Percentiles rank a stretch among this genome's conserved stretches.
Evolutionary conservation across 30 jellyfish, hydroid and myxozoan genomes (phyloP).

Genomic region (Aurelia sp.): DNA sequence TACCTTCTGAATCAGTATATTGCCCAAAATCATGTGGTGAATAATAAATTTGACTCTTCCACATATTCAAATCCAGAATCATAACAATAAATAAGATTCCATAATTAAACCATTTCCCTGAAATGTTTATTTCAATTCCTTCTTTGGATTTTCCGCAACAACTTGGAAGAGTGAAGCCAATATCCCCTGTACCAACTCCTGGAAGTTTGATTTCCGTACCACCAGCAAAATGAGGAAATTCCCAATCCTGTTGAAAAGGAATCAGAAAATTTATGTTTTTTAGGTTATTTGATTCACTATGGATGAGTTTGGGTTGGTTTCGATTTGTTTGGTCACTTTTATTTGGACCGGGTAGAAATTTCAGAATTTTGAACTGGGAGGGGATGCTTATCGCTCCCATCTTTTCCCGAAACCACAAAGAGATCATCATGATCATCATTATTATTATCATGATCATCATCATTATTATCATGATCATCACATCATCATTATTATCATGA

Average conservation of each 20-base stretch:
- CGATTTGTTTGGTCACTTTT: too few species aligned
- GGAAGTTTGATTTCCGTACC: conserved; percentile 56
- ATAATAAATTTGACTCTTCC: conserved; percentile 69
- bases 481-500: too few species aligned
- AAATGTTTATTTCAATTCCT: conserved; percentile 11
- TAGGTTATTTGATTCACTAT: too few species aligned
- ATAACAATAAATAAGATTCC: conserved; percentile 62
- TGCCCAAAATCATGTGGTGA: conserved; percentile 64
- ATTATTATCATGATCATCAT: too few species aligned
- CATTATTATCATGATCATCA: too few species aligned
- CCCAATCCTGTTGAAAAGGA: conserved; percentile 60
- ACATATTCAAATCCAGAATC: conserved; percentile 43
- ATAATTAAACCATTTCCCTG: conserved; percentile 80
- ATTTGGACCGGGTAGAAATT: too few species aligned
- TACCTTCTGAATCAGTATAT: conserved; percentile 57
- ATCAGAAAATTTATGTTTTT: background rate
- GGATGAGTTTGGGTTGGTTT: too few species aligned
- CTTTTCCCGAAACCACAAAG: too few species aligned
- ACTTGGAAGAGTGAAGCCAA: conserved; percentile 21
- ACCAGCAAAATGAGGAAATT: conserved; percentile 62
- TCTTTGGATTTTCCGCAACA: conserved; percentile 15
- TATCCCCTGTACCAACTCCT: conserved; percentile 28
- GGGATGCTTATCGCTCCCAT: too few species aligned
- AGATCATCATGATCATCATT: too few species aligned
- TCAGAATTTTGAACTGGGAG: too few species aligned